phyloP scores from a whole-genome alignment of 2,113 vertebrate genomes.

The Strix aluco region DNA sequence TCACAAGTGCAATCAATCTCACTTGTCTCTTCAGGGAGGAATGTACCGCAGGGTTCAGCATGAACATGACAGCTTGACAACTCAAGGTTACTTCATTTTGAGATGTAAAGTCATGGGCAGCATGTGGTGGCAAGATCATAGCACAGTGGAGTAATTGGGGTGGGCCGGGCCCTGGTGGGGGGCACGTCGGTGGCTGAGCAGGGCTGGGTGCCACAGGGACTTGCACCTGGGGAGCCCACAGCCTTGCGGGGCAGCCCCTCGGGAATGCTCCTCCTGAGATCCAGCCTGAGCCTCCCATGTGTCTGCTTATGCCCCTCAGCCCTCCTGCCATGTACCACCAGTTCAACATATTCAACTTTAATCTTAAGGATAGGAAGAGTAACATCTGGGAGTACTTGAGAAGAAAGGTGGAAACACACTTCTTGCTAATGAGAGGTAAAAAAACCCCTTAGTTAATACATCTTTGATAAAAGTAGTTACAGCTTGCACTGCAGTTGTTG shows the following conservation, averaged over 20 bases:
- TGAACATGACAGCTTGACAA: neutral
- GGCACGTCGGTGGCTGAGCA: rapidly evolving
- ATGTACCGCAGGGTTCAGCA: neutral
- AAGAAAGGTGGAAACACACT: neutral
- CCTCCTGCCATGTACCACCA: rapidly evolving
- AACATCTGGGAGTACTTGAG: neutral
- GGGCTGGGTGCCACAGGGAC: rapidly evolving
- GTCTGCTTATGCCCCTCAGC: rapidly evolving
- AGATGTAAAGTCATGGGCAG: neutral
- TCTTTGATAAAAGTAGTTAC: neutral
- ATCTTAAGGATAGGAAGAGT: neutral
- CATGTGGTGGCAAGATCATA: rapidly evolving
- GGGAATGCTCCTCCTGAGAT: neutral
- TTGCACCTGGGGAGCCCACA: rapidly evolving
- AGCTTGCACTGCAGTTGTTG: rapidly evolving
- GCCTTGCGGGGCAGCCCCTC: rapidly evolving
- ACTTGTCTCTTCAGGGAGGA: constrained; percentile 8
- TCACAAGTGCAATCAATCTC: constrained; percentile 39
- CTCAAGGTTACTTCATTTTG: neutral
- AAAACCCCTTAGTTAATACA: neutral
- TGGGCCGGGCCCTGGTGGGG: neutral
- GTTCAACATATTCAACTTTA: neutral
- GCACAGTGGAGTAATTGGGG: neutral
- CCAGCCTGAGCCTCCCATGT: neutral
- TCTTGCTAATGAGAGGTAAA: neutral